Percentiles rank a stretch among this genome's conserved stretches.
Evolutionary conservation across 92 coral and sea anemone genomes (phyloP).

Genomic region (Phymanthus crucifer): DNA sequence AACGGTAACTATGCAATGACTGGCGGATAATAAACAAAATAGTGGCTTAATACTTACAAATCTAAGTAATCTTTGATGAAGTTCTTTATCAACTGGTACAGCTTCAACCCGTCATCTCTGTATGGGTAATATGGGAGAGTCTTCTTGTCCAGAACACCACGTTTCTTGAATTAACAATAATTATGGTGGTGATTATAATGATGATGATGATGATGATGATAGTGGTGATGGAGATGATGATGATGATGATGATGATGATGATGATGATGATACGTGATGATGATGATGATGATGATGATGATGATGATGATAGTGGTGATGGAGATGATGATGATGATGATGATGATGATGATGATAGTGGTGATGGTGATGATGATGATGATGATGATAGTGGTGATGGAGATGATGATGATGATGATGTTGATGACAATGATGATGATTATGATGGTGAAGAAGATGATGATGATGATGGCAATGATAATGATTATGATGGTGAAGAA

Average conservation of each 20-base stretch:
- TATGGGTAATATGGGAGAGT: constrained; percentile 90
- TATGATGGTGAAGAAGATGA: background rate
- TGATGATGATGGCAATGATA: background rate
- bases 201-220: background rate
- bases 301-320: background rate
- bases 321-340: too few relatives aligned
- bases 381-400: too few relatives aligned
- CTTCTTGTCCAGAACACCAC: constrained; percentile 75
- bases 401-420: background rate
- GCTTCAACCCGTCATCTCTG: constrained; percentile 84
- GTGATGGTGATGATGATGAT: too few relatives aligned
- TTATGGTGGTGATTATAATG: background rate
- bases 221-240: background rate
- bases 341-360: background rate
- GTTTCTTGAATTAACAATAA: constrained; percentile 59
- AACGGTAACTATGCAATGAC: too few relatives aligned
- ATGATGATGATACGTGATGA: background rate
- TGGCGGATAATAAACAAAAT: too few relatives aligned
- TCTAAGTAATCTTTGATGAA: constrained; percentile 68
- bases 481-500: background rate
- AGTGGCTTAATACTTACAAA: constrained; percentile 48
- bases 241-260: background rate
- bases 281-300: background rate
- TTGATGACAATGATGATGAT: background rate
- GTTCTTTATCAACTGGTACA: constrained; percentile 56